Evolutionary conservation across 2,113 vertebrate species (phyloP).

Genomic region (Phainopepla nitens): DNA sequence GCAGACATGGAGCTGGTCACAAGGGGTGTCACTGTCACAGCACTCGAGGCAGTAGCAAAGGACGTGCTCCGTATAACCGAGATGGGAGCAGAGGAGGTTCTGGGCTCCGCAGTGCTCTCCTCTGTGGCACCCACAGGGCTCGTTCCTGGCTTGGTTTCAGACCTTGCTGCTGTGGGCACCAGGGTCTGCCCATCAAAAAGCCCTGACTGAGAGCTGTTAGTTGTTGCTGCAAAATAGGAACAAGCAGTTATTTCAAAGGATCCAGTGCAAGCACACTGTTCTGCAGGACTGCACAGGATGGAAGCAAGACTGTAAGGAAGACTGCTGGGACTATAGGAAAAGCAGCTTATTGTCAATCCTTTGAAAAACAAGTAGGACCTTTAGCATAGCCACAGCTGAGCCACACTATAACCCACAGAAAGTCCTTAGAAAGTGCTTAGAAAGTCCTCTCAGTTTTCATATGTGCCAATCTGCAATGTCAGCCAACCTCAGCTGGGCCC

Average conservation of each 20-base stretch:
- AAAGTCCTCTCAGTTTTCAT: neutral
- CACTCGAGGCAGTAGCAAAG: neutral
- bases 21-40: neutral
- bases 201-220: neutral
- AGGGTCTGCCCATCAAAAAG: neutral
- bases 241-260: neutral
- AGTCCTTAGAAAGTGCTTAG: too few species aligned
- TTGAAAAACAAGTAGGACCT: neutral
- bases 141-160: neutral
- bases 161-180: neutral
- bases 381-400: neutral
- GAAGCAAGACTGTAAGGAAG: neutral
- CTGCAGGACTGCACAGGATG: neutral
- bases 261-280: neutral
- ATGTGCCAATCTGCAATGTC: neutral
- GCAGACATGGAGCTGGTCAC: neutral
- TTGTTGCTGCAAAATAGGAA: slow-evolving; percentile 18
- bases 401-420: neutral
- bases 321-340: neutral
- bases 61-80: rapidly evolving
- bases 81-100: neutral
- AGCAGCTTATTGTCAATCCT: neutral
- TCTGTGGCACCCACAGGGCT: neutral
- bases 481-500: neutral
- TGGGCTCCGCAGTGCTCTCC: neutral